A percentile compares a stretch with the other conserved stretches of the same genome.
Conservation (phyloP, 2,797 vertebrate species). For the Esox masquinongy region DNA sequence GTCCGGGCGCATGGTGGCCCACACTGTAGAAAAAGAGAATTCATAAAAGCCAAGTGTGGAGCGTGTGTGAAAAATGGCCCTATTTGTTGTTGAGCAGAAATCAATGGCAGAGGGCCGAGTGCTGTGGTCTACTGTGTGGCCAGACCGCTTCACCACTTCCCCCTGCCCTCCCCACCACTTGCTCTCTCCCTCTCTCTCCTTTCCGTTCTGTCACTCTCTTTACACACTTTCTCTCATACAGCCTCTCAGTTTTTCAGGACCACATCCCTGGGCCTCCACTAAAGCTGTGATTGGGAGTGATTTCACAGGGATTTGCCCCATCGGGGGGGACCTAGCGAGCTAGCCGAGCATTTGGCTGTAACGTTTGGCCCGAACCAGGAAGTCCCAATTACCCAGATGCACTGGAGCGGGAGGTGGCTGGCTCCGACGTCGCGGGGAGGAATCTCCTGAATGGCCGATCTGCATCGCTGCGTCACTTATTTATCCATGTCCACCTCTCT, state of each 20-base stretch:
- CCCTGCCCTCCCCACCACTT: constrained; percentile 7
- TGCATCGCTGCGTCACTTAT: background rate
- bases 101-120: constrained; percentile 59
- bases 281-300: background rate
- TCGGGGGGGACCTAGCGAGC: background rate
- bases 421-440: background rate
- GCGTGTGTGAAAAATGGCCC: constrained; percentile 63
- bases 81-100: constrained; percentile 66
- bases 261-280: background rate
- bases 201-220: background rate
- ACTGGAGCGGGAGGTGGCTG: constrained; percentile 1
- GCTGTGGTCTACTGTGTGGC: constrained; percentile 20
- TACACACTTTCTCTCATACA: background rate
- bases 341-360: background rate
- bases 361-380: constrained; percentile 5
- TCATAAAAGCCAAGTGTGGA: constrained; percentile 52
- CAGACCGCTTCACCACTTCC: constrained; percentile 24
- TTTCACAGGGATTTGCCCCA: background rate
- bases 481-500: background rate
- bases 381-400: constrained; percentile 5
- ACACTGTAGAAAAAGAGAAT: constrained; percentile 48
- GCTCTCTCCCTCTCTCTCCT: constrained; percentile 14
- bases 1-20: constrained; percentile 35
- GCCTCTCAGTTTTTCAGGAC: background rate
- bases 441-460: constrained; percentile 3